phyloP scores from a whole-genome alignment of 2,888 invertebrate species.

The Abrostola tripartita region DNA sequence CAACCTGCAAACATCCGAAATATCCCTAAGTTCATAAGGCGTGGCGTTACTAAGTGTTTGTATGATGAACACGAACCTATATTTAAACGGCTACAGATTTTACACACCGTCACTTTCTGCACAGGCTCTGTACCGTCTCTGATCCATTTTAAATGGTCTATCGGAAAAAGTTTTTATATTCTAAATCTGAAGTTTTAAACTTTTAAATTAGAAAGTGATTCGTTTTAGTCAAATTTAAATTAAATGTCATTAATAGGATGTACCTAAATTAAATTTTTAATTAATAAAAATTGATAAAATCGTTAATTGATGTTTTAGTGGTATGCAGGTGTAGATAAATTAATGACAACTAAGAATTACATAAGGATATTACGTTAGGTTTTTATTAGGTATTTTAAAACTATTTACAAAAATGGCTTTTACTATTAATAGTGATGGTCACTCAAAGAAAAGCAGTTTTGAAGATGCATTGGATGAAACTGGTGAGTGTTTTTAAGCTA shows the following conservation, averaged over 20 bases:
- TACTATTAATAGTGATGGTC: slow-evolving; percentile 14
- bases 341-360: background rate
- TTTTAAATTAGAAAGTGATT: too few relatives aligned
- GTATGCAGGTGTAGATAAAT: background rate
- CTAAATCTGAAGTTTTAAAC: too few relatives aligned
- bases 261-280: too few relatives aligned
- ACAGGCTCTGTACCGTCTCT: background rate
- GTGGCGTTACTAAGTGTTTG: slow-evolving; percentile 34
- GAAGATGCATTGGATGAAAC: slow-evolving; percentile 46
- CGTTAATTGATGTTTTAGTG: too few relatives aligned
- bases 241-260: too few relatives aligned
- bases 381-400: background rate
- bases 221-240: too few relatives aligned
- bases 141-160: slow-evolving; percentile 1
- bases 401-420: slow-evolving; percentile 29
- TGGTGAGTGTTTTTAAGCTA: slow-evolving; percentile 23
- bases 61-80: slow-evolving; percentile 31
- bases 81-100: slow-evolving; percentile 23
- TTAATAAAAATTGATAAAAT: too few relatives aligned
- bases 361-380: slow-evolving; percentile 1
- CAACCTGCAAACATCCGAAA: slow-evolving; percentile 9
- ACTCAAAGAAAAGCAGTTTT: slow-evolving; percentile 31
- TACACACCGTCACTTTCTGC: slow-evolving; percentile 9
- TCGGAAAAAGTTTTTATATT: too few relatives aligned
- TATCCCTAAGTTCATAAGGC: slow-evolving; percentile 1